Conservation (phyloP, 2,888 invertebrate genomes). For the Rhynchonema sp. region DNA sequence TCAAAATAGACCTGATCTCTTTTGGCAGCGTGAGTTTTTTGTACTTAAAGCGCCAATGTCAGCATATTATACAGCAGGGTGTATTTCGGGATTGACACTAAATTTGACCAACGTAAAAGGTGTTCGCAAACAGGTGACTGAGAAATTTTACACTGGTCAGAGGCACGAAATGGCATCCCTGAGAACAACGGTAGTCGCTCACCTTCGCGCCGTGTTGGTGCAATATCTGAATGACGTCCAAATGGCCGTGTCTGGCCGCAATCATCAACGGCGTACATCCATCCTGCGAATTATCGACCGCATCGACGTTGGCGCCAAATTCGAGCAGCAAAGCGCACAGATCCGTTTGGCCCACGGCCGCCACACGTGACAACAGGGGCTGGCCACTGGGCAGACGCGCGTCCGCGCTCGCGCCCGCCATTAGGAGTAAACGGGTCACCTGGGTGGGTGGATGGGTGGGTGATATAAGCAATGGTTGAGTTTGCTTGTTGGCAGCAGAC, state of each 20-base stretch:
- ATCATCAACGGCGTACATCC: conserved; percentile 58
- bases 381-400: conserved; percentile 36
- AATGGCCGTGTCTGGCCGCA: conserved; percentile 68
- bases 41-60: no score
- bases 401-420: conserved; percentile 73
- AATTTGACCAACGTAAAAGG: no score
- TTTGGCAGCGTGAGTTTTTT: no score
- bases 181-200: conserved; percentile 6
- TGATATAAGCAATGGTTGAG: no score
- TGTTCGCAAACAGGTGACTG: no score
- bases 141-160: no score
- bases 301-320: conserved; percentile 70
- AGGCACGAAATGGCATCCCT: no score
- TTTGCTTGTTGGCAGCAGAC: no score
- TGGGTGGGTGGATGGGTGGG: no score
- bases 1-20: no score
- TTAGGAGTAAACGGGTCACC: conserved; percentile 65
- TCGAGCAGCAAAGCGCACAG: conserved; percentile 75
- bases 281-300: conserved; percentile 58
- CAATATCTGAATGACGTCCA: conserved; percentile 49
- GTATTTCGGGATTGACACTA: no score
- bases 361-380: conserved; percentile 65
- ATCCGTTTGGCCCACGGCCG: conserved; percentile 71
- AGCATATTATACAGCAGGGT: no score
- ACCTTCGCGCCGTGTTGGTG: conserved; percentile 33